Conservation (phyloP, 2,888 invertebrate species). For the Diarsia brunnea region DNA sequence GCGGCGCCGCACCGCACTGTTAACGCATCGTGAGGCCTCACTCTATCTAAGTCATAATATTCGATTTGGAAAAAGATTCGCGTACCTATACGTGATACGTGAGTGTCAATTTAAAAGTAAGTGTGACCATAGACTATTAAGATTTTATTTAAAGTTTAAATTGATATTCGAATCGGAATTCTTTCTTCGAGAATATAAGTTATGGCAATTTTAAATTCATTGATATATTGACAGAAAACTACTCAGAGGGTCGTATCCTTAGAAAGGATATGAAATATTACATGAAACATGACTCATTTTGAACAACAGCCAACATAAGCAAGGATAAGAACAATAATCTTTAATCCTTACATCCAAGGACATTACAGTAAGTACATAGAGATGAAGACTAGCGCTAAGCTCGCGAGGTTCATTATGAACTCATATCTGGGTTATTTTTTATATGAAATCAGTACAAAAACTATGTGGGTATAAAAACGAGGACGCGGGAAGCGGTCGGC, state of each 20-base stretch:
- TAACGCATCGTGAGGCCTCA: no score
- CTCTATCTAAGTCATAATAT: no score
- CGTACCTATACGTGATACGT: no score
- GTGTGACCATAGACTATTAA: neutral
- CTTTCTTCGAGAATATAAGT: neutral
- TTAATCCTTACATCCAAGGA: constrained; percentile 28
- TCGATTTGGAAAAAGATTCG: neutral
- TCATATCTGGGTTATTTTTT: constrained; percentile 56
- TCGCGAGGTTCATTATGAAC: constrained; percentile 42
- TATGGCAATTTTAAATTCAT: neutral
- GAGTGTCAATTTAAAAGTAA: neutral
- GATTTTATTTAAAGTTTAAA: neutral
- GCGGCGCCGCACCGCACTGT: no score
- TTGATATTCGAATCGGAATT: fast-evolving
- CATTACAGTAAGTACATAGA: constrained; percentile 11
- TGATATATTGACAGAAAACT: neutral
- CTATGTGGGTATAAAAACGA: constrained; percentile 51
- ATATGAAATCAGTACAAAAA: constrained; percentile 55
- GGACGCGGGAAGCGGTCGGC: constrained; percentile 55
- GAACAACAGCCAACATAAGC: constrained; percentile 33
- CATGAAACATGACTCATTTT: constrained; percentile 18
- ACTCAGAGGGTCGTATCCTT: neutral
- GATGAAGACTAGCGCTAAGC: constrained; percentile 11
- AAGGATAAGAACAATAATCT: constrained; percentile 26
- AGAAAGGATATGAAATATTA: neutral